These are phyloP conservation scores for Champsocephalus gunnari DNA, from an alignment of 2,797 vertebrate genomes.

Conservation along the genomic window DNA sequence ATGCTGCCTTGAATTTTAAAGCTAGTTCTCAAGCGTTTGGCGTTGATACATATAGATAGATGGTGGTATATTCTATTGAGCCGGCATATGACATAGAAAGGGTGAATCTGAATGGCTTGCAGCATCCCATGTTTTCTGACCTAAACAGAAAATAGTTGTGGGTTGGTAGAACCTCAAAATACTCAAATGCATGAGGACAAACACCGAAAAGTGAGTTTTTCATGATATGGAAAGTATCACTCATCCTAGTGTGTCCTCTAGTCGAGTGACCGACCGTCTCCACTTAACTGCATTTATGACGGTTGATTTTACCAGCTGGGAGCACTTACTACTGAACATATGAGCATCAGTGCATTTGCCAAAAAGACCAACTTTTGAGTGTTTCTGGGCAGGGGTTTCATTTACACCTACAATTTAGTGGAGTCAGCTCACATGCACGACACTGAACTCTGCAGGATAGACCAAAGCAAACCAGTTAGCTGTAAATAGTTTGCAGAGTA, in stretches of 20 bases:
- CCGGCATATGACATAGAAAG: too few species aligned
- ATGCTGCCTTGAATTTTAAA: too few species aligned
- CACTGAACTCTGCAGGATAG: slow-evolving; percentile 18
- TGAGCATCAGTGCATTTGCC: slow-evolving; percentile 4
- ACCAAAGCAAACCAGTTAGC: slow-evolving; percentile 6
- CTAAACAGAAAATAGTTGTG: too few species aligned
- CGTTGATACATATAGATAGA: too few species aligned
- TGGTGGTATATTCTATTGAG: too few species aligned
- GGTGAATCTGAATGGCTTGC: too few species aligned
- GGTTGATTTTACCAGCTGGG: slow-evolving; percentile 13
- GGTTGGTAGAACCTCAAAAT: too few species aligned
- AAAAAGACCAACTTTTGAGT: background rate
- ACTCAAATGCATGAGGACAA: too few species aligned
- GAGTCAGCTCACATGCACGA: background rate
- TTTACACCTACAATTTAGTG: background rate
- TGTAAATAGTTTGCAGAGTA: slow-evolving; percentile 9
- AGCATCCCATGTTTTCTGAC: too few species aligned
- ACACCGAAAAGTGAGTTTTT: too few species aligned
- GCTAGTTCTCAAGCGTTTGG: too few species aligned
- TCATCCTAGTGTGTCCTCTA: slow-evolving; percentile 12
- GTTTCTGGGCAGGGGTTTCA: slow-evolving; percentile 1
- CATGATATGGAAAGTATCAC: background rate
- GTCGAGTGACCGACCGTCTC: slow-evolving; percentile 21
- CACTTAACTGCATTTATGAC: slow-evolving; percentile 19
- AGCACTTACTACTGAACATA: slow-evolving; percentile 6